Percentiles rank a stretch among this genome's conserved stretches.
Conservation (phyloP, 2,888 invertebrate species). For the Melieria crassipennis region DNA sequence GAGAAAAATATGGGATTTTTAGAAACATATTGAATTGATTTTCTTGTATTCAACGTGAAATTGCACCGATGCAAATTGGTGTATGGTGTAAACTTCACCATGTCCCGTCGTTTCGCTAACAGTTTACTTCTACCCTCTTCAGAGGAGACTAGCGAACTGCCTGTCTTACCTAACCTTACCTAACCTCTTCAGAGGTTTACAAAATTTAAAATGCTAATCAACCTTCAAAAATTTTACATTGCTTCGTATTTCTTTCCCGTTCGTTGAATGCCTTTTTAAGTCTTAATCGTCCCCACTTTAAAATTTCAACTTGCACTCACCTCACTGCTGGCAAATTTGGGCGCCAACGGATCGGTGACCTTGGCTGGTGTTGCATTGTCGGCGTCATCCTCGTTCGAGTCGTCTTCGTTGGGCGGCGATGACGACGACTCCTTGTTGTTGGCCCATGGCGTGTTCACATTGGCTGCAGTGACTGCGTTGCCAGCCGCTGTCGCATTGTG, state of each 20-base stretch:
- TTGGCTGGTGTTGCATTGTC: conserved; percentile 59
- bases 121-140: too few relatives aligned
- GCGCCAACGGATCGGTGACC: conserved; percentile 63
- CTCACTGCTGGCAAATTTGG: conserved; percentile 62
- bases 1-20: too few relatives aligned
- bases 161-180: too few relatives aligned
- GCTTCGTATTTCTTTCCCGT: neutral
- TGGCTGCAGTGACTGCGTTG: conserved; percentile 38
- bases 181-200: too few relatives aligned
- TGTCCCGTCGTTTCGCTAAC: too few relatives aligned
- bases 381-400: conserved; percentile 60
- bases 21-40: too few relatives aligned
- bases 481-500: conserved; percentile 43
- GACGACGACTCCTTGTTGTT: conserved; percentile 57
- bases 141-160: too few relatives aligned
- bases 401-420: conserved; percentile 55
- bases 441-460: conserved; percentile 50
- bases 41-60: too few relatives aligned
- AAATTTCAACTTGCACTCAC: conserved; percentile 43
- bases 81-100: too few relatives aligned
- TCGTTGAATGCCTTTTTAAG: neutral
- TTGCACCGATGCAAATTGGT: too few relatives aligned
- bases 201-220: too few relatives aligned
- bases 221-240: neutral
- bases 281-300: neutral